Evolutionary conservation across 2,888 invertebrate species (phyloP), one percentile per base, ranked within the genome.

Genomic region (Ommatoiulus sabulosus): DNA sequence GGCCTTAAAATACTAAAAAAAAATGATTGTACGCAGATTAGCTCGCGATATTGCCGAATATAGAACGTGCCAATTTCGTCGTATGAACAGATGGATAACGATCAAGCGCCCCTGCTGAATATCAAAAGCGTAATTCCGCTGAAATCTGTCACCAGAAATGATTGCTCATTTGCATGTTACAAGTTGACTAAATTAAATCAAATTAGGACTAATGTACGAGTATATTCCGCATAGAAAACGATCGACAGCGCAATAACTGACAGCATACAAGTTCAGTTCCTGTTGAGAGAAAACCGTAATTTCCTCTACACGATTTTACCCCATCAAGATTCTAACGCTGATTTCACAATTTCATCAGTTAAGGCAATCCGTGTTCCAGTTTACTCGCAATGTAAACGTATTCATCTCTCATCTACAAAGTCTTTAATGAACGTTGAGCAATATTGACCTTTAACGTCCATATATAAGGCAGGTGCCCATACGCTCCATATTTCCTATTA

Each of bases 171-270:
- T 72, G 24, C 72, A 72, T 24, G 72, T 72, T 72, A 72, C 72
- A 24, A 72, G 72, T 6, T 24, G 72, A 72, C 72, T 72, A 72
- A 72, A 72, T 72, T 24, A 72, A 72, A 72, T 72, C n/a, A 72
- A 72, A 72, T 72, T 24, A 72, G 72, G 72, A 72, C 24, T 72
- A 24, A 20, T 72, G 24, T 24, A 35, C 35, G 35, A 35, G 35
- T 35, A 72, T 72, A 72, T 72, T 24, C 24, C 24, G 24, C 24
- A 72, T 10, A 24, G 24, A 24, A 72, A 72, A 24, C 72, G 24
- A 24, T 72, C 72, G 24, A 72, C 24, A 0, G 63, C 6, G 24
- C 24, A 72, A 72, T 72, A 72, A 72, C 72, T 24, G 72, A 24
- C 72, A 8, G 8, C 72, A 72, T 24, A 24, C 20, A 72, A 24